These are phyloP conservation scores for Metopolophium dirhodum DNA, from an alignment of 1,140 invertebrate species.

Conservation along the genomic window DNA sequence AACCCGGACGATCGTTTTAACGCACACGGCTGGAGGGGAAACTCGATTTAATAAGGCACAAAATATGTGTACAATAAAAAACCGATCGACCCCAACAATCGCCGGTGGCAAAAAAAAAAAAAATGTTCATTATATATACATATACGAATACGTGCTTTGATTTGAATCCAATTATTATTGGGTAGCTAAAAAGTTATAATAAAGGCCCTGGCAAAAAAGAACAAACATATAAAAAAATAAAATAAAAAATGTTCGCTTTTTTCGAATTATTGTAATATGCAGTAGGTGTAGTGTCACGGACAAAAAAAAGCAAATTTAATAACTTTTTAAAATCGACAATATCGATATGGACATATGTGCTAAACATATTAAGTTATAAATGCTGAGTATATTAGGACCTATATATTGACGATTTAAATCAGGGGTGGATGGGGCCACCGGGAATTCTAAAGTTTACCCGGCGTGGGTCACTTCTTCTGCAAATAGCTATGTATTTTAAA, in stretches of 20 bases:
- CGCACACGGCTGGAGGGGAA: conserved; percentile 1
- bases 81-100: conserved; percentile 42
- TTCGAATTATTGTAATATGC: neutral
- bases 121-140: neutral
- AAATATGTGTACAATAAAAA: conserved; percentile 54
- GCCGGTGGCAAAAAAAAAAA: conserved; percentile 31
- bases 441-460: too few relatives aligned
- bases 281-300: too few relatives aligned
- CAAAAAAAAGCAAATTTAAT: conserved; percentile 13
- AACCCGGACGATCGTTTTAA: conserved; percentile 46
- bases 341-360: neutral
- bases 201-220: neutral
- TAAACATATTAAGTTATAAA: neutral
- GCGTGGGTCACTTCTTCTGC: too few relatives aligned
- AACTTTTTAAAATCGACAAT: neutral
- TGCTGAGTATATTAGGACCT: neutral
- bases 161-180: conserved; percentile 53
- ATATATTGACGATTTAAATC: too few relatives aligned
- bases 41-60: conserved; percentile 49
- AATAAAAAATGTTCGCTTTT: conserved; percentile 11
- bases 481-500: too few relatives aligned
- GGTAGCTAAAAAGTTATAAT: conserved; percentile 19
- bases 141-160: conserved; percentile 22
- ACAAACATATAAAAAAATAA: neutral
- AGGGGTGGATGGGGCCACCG: too few relatives aligned